Percentiles rank a stretch among this genome's conserved stretches.
Conservation (phyloP, 1,140 invertebrate genomes). For the Drosophila repleta region DNA sequence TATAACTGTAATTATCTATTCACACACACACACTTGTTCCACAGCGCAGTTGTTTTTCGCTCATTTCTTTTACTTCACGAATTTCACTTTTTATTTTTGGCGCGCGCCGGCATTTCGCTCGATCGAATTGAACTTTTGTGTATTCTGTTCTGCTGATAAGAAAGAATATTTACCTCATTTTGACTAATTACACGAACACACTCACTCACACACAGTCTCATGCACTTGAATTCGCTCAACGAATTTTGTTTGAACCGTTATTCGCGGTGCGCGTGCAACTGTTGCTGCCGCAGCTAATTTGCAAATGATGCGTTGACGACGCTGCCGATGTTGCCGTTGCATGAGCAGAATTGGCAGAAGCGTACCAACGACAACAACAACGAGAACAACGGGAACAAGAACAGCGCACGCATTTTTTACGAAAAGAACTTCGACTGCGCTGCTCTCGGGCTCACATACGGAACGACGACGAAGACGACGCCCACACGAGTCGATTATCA, state of each 20-base stretch:
- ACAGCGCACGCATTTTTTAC: conserved; percentile 46
- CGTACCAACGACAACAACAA: conserved; percentile 32
- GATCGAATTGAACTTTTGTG: conserved; percentile 20
- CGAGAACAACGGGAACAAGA: conserved; percentile 30
- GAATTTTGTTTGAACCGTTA: conserved; percentile 30
- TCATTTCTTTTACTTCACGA: conserved; percentile 1
- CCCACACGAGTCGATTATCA: conserved; percentile 68
- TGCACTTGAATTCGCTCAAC: conserved; percentile 49
- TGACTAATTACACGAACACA: conserved; percentile 8
- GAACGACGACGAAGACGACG: conserved; percentile 36
- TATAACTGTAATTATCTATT: conserved; percentile 29
- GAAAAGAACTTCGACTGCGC: conserved; percentile 30
- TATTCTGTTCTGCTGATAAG: conserved; percentile 25
- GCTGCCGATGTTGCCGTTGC: conserved; percentile 22
- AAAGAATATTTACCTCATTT: conserved; percentile 38
- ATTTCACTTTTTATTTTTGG: conserved; percentile 58
- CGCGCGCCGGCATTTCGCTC: conserved; percentile 56
- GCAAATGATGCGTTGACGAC: conserved; percentile 46
- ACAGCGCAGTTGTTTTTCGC: conserved; percentile 6
- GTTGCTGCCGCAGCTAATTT: conserved; percentile 57
- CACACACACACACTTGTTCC: not conserved
- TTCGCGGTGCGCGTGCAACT: conserved; percentile 48
- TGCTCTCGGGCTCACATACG: conserved; percentile 31
- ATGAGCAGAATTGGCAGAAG: conserved; percentile 23
- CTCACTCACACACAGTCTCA: not conserved